These are phyloP conservation scores for Drosophila stalkeri DNA, from an alignment of 2,888 invertebrate genomes.

Conservation along the genomic window DNA sequence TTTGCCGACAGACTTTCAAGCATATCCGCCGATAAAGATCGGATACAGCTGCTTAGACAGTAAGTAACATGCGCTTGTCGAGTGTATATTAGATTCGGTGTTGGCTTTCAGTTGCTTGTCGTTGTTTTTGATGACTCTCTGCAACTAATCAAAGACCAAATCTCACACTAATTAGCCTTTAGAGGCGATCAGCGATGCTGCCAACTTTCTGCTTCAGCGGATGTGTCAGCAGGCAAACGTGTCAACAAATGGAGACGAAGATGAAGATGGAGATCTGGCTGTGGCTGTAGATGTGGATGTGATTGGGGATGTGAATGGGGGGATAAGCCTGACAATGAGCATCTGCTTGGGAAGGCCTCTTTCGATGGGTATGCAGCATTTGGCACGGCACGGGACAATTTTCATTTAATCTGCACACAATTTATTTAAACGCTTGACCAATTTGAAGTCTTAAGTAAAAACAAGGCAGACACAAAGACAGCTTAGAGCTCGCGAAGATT, in stretches of 20 bases:
- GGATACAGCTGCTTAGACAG: not conserved
- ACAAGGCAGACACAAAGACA: not conserved
- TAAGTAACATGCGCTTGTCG: constrained; percentile 2
- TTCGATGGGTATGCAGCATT: not conserved
- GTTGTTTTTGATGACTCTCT: constrained; percentile 49
- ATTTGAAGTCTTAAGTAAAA: constrained; percentile 7
- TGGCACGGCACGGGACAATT: constrained; percentile 15
- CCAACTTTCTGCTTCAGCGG: constrained; percentile 52
- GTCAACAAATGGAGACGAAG: constrained; percentile 38
- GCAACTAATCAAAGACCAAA: constrained; percentile 66
- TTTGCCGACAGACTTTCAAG: constrained; percentile 33
- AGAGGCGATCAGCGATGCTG: constrained; percentile 48
- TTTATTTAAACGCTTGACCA: constrained; percentile 53
- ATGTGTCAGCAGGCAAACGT: constrained; percentile 43
- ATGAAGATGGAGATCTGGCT: not conserved
- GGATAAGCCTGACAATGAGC: constrained; percentile 3
- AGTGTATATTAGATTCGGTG: constrained; percentile 15
- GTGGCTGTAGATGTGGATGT: not conserved
- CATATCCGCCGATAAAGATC: constrained; percentile 55
- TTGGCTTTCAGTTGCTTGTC: constrained; percentile 19
- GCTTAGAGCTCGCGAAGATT: not conserved
- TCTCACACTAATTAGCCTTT: constrained; percentile 73
- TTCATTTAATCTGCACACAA: constrained; percentile 57
- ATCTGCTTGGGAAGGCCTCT: not conserved
- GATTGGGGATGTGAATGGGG: constrained; percentile 10